These are phyloP conservation scores for Vombatus ursinus DNA, from an alignment of 2,113 vertebrate species.

Conservation along the genomic window DNA sequence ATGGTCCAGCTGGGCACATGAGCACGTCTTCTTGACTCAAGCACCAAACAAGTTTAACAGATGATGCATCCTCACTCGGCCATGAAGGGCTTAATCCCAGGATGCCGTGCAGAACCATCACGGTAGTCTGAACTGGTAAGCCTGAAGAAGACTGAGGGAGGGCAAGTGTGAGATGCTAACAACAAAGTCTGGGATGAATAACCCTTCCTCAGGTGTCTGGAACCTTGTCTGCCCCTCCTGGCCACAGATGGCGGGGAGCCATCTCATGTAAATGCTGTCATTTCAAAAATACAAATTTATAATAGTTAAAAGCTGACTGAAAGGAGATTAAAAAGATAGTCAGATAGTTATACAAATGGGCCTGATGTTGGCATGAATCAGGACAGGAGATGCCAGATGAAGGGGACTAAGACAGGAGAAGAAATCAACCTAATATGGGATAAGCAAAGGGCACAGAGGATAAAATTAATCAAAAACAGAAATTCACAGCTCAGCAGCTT, in stretches of 20 bases:
- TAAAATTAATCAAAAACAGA: neutral
- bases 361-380: neutral
- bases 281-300: neutral
- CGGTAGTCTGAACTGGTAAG: neutral
- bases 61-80: neutral
- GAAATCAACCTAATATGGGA: neutral
- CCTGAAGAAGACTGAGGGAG: neutral
- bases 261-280: neutral
- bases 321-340: neutral
- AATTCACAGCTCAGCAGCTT: neutral
- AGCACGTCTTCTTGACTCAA: too few species aligned
- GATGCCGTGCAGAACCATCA: too few species aligned
- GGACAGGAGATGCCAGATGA: neutral
- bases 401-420: neutral
- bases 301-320: neutral
- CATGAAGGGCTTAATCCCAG: neutral
- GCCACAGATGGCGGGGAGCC: neutral
- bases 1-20: rapidly evolving
- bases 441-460: neutral
- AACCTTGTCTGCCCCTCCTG: neutral
- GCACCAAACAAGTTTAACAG: too few species aligned
- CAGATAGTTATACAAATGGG: neutral
- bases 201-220: too few species aligned
- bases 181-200: neutral
- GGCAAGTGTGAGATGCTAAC: neutral